phyloP scores from a whole-genome alignment of 37 sponge, comb jelly and placozoan genomes.

The Amphimedon queenslandica region DNA sequence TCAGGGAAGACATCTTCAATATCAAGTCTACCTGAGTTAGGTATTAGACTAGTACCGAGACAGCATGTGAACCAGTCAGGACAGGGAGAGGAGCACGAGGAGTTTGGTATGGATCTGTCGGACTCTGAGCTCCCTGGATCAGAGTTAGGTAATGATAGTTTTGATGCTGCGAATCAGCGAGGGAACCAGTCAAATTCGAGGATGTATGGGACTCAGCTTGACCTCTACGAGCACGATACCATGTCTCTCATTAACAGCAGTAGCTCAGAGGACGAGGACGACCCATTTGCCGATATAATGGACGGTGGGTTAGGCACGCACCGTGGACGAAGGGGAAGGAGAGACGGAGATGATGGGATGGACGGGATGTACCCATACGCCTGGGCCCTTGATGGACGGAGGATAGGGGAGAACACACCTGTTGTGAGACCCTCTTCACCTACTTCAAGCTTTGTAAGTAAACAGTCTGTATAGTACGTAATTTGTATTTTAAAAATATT shows the following conservation, averaged over 20 bases:
- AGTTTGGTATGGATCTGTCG: constrained; percentile 9
- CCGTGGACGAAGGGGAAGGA: background rate
- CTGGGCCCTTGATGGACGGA: constrained; percentile 83
- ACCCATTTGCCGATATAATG: constrained; percentile 3
- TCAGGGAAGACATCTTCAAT: background rate
- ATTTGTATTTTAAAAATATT: no score
- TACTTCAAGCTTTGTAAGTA: background rate
- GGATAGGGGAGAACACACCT: constrained; percentile 53
- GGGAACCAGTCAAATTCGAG: background rate
- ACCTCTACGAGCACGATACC: background rate
- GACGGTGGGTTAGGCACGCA: background rate
- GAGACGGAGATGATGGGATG: background rate
- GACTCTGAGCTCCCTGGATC: background rate
- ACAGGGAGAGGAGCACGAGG: background rate
- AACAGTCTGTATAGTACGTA: background rate
- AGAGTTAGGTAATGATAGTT: background rate
- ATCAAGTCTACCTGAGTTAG: background rate
- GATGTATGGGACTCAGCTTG: background rate
- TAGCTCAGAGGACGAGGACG: constrained; percentile 4
- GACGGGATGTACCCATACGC: constrained; percentile 71
- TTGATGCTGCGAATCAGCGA: background rate
- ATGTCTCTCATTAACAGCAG: background rate
- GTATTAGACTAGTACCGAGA: background rate
- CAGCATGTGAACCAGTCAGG: background rate
- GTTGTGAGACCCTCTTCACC: constrained; percentile 4